Percentiles rank a stretch among this genome's conserved stretches.
phyloP scores from a whole-genome alignment of 1,140 invertebrate species.

The Drosophila tsacasi region DNA sequence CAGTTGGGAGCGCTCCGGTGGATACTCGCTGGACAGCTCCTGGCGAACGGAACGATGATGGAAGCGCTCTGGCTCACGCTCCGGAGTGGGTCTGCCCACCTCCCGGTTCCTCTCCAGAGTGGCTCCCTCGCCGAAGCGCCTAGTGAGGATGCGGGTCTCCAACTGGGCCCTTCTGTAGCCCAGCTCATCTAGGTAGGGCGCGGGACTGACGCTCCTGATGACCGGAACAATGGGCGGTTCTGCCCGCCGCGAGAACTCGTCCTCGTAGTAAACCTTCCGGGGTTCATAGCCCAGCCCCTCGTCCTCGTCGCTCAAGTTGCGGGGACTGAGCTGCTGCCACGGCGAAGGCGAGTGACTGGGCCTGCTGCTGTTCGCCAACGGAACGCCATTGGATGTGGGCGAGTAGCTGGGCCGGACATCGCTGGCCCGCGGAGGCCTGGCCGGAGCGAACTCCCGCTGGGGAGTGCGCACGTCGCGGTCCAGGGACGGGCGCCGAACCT shows the following conservation, averaged over 20 bases:
- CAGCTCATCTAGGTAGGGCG: conserved; percentile 86
- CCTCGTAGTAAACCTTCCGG: conserved; percentile 77
- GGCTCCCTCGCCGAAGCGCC: conserved; percentile 72
- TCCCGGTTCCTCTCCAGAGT: conserved; percentile 58
- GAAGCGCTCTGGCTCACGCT: conserved; percentile 50
- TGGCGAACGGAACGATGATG: conserved; percentile 66
- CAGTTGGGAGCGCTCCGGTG: conserved; percentile 52
- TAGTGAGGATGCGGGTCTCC: conserved; percentile 88
- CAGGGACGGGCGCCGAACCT: conserved; percentile 17
- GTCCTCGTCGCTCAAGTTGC: conserved; percentile 88
- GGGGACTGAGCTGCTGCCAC: conserved; percentile 81
- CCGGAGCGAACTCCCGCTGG: conserved; percentile 52
- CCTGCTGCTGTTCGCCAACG: conserved; percentile 38
- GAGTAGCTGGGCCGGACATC: conserved; percentile 59
- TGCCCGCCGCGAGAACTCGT: conserved; percentile 71
- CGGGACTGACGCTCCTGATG: conserved; percentile 80
- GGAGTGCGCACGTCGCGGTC: conserved; percentile 64
- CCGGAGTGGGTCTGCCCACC: conserved; percentile 32
- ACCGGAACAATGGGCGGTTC: conserved; percentile 82
- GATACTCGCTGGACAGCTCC: conserved; percentile 47
- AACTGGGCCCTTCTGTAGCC: conserved; percentile 90
- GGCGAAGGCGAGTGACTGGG: conserved; percentile 72
- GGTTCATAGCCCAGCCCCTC: conserved; percentile 90
- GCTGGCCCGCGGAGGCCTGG: conserved; percentile 56
- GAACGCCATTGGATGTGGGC: conserved; percentile 42